Conservation (phyloP, 2,113 vertebrate species). For the Callaeas wilsoni region DNA sequence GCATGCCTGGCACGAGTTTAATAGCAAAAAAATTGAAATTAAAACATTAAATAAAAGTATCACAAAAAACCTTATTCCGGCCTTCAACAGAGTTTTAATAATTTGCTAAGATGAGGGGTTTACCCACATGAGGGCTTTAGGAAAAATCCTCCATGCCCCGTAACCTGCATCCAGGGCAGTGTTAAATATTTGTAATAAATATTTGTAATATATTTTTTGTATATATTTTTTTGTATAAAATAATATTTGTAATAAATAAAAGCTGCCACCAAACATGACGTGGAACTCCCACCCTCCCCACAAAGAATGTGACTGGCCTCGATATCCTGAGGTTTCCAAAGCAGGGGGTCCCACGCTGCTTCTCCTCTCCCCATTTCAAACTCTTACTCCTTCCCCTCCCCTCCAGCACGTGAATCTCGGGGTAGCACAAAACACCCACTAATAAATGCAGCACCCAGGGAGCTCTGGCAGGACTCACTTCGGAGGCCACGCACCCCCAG, state of each 20-base stretch:
- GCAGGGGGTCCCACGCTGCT: background rate
- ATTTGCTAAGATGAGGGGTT: background rate
- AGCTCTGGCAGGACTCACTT: background rate
- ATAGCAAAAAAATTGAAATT: background rate
- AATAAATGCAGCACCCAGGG: background rate
- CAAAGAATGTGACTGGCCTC: background rate
- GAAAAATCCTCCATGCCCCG: background rate
- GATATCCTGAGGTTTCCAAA: background rate
- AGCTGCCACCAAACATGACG: background rate
- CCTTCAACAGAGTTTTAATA: background rate
- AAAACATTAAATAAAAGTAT: background rate
- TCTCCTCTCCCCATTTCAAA: background rate
- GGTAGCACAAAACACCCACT: background rate
- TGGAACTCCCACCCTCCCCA: no score
- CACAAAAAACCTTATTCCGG: no score
- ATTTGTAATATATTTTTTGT: no score
- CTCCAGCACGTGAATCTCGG: background rate
- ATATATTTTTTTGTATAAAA: no score
- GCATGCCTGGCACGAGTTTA: background rate
- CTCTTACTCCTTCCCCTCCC: background rate
- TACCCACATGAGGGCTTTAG: fast-evolving
- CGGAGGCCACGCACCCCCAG: background rate
- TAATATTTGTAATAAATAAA: background rate
- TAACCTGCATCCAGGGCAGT: background rate
- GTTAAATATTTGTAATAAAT: background rate